Evolutionary conservation across 2,113 vertebrate genomes (phyloP), one percentile per base, ranked within the genome.

Genomic region (Urocolius indicus): DNA sequence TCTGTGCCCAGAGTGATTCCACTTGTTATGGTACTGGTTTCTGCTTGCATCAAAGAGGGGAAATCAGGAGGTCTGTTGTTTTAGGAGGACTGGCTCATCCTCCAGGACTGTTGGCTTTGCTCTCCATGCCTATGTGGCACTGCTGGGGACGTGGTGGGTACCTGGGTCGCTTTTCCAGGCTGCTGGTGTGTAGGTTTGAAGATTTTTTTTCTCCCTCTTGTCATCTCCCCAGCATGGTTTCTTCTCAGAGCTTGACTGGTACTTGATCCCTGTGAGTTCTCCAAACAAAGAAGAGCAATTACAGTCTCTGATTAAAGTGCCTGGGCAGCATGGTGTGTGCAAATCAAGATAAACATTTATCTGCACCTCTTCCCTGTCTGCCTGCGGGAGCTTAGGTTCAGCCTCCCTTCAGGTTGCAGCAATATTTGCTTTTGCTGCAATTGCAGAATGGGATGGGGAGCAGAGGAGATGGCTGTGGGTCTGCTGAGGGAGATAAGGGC

Each of bases 401-500:
- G 36, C 87, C 49, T 55, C 21, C 36, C 4, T n/a, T 49, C 68
- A 32, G 57, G 51, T 43, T 43, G 59, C 81, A 57, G 80, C 38
- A 41, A 9, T 10, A 27, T 87, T 79, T 84, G 72, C 43, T 75
- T 49, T 41, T 41, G 54, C 51, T 67, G 61, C 14, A 2, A 26
- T 51, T 45, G 71, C 74, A 75, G 58, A 0, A 3, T 38, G 83
- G 57, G 49, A 5, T 7, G 45, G 48, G 5, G 22, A 19, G 29
- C 7, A 3, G 3, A 19, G 30, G 83, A 57, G 57, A 23, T 6
- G 94, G 62, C 80, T 21, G 27, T 4, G 24, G 34, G 49, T 32
- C 86, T 96, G 91, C 18, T 16, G 43, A 16, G 30, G 79, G 36
- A 95, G 93, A 78, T 81, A 77, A 63, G 91, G 72, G 57, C 15